A percentile compares a stretch with the other conserved stretches of the same genome.
Conservation (phyloP, 2,113 vertebrate genomes). For the Dromas ardeola region DNA sequence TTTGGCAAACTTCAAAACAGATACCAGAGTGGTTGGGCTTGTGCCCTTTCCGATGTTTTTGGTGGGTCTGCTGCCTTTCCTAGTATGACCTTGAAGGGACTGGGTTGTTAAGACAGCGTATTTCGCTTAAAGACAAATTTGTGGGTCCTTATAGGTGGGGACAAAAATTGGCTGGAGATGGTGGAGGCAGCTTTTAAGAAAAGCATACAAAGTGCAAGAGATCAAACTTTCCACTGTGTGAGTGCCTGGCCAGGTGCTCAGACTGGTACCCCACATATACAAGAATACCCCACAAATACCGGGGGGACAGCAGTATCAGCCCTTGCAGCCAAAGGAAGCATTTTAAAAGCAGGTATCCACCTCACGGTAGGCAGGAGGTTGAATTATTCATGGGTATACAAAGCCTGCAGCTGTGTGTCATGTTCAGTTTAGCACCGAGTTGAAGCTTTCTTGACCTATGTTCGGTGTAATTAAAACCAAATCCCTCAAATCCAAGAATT, state of each 20-base stretch:
- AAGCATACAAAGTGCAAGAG: background rate
- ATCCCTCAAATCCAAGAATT: background rate
- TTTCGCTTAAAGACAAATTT: background rate
- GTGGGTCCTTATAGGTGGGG: background rate
- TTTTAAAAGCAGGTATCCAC: background rate
- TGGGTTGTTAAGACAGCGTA: background rate
- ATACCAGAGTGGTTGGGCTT: background rate
- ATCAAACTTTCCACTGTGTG: background rate
- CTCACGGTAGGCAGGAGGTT: background rate
- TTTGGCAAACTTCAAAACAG: background rate
- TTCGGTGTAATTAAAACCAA: background rate
- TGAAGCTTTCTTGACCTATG: constrained; percentile 21
- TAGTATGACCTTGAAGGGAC: background rate
- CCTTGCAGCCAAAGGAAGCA: background rate
- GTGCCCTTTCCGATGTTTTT: background rate
- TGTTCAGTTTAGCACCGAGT: background rate
- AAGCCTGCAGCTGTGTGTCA: background rate
- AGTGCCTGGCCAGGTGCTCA: background rate
- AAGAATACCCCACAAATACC: background rate
- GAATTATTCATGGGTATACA: background rate
- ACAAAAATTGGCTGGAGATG: background rate
- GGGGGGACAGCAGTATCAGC: background rate
- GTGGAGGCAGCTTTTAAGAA: background rate
- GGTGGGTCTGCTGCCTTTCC: background rate
- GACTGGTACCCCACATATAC: background rate